These are phyloP conservation scores for Agrochola circellaris DNA, from an alignment of 2,888 invertebrate genomes.

Conservation along the genomic window DNA sequence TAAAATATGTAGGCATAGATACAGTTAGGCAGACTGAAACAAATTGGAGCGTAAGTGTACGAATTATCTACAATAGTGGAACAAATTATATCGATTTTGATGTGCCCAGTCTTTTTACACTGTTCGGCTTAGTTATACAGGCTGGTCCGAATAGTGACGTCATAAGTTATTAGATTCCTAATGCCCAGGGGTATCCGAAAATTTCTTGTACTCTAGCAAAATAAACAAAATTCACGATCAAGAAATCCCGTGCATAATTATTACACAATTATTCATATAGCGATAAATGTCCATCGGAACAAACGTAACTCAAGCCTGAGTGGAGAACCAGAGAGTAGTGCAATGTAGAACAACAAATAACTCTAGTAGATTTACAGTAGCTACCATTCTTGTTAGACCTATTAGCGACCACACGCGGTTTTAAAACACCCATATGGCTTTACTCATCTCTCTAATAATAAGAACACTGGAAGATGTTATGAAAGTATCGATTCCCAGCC, in stretches of 20 bases:
- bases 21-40: neutral
- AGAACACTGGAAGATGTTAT: constrained; percentile 31
- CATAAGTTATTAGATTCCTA: too few relatives aligned
- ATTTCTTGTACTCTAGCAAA: neutral
- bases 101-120: neutral
- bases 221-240: too few relatives aligned
- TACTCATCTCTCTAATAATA: constrained; percentile 34
- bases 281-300: neutral
- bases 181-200: too few relatives aligned
- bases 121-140: neutral
- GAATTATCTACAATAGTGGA: constrained; percentile 4
- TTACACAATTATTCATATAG: neutral
- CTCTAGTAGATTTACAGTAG: neutral
- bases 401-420: constrained; percentile 16
- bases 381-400: neutral
- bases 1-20: neutral
- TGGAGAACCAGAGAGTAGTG: neutral
- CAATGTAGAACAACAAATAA: neutral
- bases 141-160: too few relatives aligned
- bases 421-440: constrained; percentile 3
- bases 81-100: constrained; percentile 24
- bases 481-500: constrained; percentile 38
- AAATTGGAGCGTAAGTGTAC: constrained; percentile 17
- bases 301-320: neutral
- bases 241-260: neutral